phyloP scores from a whole-genome alignment of 1,140 invertebrate genomes.

The Aphelenchoides fujianensis region DNA sequence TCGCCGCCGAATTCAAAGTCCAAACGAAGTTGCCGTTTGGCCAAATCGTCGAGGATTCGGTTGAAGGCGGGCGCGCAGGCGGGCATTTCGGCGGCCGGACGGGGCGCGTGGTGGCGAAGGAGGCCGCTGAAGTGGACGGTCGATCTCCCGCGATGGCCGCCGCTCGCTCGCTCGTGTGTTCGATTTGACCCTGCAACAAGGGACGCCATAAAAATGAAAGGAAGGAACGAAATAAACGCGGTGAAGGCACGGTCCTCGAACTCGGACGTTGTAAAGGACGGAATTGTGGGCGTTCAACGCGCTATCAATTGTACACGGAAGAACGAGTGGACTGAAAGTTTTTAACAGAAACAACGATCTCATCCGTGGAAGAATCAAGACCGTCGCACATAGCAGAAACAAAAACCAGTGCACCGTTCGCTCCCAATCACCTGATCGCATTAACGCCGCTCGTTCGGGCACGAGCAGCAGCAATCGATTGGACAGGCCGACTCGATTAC shows the following conservation, averaged over 20 bases:
- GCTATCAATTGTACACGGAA: too few species aligned
- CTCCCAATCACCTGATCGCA: too few species aligned
- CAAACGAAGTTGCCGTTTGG: slow-evolving; percentile 34
- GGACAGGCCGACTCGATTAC: too few species aligned
- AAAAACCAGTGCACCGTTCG: too few species aligned
- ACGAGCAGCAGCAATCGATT: too few species aligned
- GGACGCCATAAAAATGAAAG: too few species aligned
- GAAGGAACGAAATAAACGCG: neutral
- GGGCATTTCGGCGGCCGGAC: slow-evolving; percentile 10
- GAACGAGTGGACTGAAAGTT: too few species aligned
- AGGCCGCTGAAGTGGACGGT: neutral
- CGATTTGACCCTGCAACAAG: neutral
- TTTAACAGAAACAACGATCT: too few species aligned
- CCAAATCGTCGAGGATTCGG: slow-evolving; percentile 39
- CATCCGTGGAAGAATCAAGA: too few species aligned
- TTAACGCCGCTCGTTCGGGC: too few species aligned
- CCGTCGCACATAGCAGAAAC: too few species aligned
- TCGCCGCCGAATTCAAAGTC: slow-evolving; percentile 63
- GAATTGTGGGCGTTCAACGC: too few species aligned
- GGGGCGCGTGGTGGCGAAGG: neutral
- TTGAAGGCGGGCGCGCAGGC: slow-evolving; percentile 38
- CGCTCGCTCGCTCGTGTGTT: neutral
- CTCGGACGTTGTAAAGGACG: neutral
- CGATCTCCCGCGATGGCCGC: neutral
- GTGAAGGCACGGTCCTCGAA: neutral